phyloP scores from a whole-genome alignment of 2,888 invertebrate genomes.

The Hydrotaea cyrtoneurina region DNA sequence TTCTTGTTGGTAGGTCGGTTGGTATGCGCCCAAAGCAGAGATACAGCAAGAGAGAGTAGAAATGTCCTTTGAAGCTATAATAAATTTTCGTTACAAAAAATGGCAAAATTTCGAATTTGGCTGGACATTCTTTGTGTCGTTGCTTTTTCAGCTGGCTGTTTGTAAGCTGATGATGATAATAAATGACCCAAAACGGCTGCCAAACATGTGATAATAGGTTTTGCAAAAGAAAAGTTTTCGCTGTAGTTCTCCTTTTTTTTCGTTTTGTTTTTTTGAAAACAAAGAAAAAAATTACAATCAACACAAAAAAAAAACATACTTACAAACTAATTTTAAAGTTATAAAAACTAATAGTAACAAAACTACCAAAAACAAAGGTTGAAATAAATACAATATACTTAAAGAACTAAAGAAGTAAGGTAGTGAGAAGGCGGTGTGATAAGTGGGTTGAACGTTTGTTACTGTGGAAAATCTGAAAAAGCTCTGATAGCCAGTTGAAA shows the following conservation, averaged over 20 bases:
- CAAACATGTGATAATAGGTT: slow-evolving; percentile 55
- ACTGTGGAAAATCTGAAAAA: no score
- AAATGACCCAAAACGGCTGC: slow-evolving; percentile 64
- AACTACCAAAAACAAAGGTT: slow-evolving; percentile 56
- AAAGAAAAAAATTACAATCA: slow-evolving; percentile 39
- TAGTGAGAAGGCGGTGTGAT: not conserved
- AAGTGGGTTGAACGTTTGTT: not conserved
- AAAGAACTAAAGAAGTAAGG: slow-evolving; percentile 40
- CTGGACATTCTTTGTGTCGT: slow-evolving; percentile 20
- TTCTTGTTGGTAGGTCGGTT: slow-evolving; percentile 1
- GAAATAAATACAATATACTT: slow-evolving; percentile 42
- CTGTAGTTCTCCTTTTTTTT: slow-evolving; percentile 29
- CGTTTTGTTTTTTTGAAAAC: slow-evolving; percentile 56
- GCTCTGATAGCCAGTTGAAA: no score
- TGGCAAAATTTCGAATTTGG: slow-evolving; percentile 64
- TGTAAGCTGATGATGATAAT: slow-evolving; percentile 30
- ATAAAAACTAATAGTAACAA: slow-evolving; percentile 62
- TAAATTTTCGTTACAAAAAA: slow-evolving; percentile 42
- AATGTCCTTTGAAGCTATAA: not conserved
- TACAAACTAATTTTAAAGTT: slow-evolving; percentile 66
- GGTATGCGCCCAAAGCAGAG: slow-evolving; percentile 63
- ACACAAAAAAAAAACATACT: slow-evolving; percentile 50
- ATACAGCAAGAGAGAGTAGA: slow-evolving; percentile 4
- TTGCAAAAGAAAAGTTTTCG: slow-evolving; percentile 6
- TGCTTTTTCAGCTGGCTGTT: slow-evolving; percentile 20